Evolutionary conservation across 2,888 invertebrate genomes (phyloP).

Genomic region (Hirtodrosophila confusa): DNA sequence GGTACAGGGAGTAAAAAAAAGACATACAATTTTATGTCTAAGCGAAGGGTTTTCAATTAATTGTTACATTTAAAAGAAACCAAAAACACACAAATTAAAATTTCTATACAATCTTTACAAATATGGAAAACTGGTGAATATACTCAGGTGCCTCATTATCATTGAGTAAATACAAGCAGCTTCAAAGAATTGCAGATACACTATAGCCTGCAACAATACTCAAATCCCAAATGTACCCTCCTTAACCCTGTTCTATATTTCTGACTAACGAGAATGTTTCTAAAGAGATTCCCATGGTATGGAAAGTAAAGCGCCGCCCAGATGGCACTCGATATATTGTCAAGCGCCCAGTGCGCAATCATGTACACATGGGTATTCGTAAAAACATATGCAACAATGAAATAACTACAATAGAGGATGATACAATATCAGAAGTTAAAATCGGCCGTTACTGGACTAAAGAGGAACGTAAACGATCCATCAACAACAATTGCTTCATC

Average conservation of each 20-base stretch:
- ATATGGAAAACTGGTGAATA: no score
- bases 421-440: constrained; percentile 91
- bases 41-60: no score
- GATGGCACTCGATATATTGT: constrained; percentile 92
- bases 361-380: constrained; percentile 88
- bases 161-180: no score
- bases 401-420: constrained; percentile 90
- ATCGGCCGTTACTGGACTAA: constrained; percentile 90
- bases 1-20: no score
- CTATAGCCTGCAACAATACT: no score
- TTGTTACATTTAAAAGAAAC: no score
- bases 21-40: no score
- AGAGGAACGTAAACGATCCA: constrained; percentile 89
- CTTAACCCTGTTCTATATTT: constrained; percentile 46
- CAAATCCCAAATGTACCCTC: no score
- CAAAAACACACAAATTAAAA: no score
- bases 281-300: constrained; percentile 85
- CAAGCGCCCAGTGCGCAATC: constrained; percentile 88
- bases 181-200: no score
- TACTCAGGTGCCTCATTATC: no score
- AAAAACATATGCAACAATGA: constrained; percentile 80
- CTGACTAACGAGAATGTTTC: constrained; percentile 31
- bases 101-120: no score
- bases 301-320: constrained; percentile 91
- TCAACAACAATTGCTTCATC: constrained; percentile 50